Evolutionary conservation across 2,888 invertebrate species (phyloP).

Genomic region (Hydraecia micacea): DNA sequence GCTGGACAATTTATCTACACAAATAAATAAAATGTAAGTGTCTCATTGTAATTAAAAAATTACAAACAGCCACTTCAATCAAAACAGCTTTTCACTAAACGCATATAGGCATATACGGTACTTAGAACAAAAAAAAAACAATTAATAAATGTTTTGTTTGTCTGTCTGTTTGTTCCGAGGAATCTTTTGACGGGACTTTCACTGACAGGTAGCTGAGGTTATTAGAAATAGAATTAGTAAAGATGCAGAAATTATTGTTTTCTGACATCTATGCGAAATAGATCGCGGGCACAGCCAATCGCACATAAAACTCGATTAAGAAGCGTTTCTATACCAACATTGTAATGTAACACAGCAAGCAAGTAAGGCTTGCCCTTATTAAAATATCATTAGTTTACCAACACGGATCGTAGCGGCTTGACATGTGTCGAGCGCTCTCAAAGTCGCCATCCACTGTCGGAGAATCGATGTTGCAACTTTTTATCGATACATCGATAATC

Average conservation of each 20-base stretch:
- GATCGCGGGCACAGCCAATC: not conserved
- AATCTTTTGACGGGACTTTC: not conserved
- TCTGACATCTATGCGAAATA: not conserved
- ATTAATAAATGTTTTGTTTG: not conserved
- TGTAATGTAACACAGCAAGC: conserved; percentile 13
- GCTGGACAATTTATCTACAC: too few species aligned
- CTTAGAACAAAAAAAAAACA: not conserved
- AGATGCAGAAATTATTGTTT: not conserved
- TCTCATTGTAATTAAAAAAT: too few species aligned
- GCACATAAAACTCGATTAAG: not conserved
- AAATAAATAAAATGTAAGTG: too few species aligned
- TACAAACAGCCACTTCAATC: too few species aligned
- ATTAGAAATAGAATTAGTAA: not conserved
- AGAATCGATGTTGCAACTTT: conserved; percentile 68
- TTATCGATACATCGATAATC: conserved; percentile 68
- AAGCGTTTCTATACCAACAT: not conserved
- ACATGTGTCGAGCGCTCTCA: conserved; percentile 51
- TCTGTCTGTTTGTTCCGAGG: not conserved
- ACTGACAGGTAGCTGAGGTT: not conserved
- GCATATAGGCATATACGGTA: not conserved
- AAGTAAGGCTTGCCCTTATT: conserved; percentile 46
- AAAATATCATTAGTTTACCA: conserved; percentile 62
- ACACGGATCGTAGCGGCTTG: conserved; percentile 51
- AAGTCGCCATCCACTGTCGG: conserved; percentile 40
- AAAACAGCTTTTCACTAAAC: too few species aligned